phyloP scores from a whole-genome alignment of 2,888 invertebrate species.

The Tiphia femorata region DNA sequence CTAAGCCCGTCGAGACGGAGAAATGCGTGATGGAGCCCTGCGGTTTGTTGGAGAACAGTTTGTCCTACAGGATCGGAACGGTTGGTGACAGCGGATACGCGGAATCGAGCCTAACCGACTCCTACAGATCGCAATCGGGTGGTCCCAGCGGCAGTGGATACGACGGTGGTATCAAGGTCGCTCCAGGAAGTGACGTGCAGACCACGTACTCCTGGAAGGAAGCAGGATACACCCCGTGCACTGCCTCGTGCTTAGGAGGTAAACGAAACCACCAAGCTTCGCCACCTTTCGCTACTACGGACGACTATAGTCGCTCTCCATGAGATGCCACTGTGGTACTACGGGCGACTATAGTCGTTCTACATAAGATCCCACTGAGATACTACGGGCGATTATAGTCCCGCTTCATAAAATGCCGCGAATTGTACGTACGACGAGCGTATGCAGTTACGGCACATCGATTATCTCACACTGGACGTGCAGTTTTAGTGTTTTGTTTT shows the following conservation, averaged over 20 bases:
- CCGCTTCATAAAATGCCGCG: no score
- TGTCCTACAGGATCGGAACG: slow-evolving; percentile 64
- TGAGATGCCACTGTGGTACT: no score
- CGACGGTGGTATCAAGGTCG: slow-evolving; percentile 44
- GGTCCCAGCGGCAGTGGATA: slow-evolving; percentile 44
- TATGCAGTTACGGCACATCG: no score
- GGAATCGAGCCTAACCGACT: slow-evolving; percentile 64
- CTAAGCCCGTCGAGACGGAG: slow-evolving; percentile 86
- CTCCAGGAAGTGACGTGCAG: slow-evolving; percentile 78
- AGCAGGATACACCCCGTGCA: slow-evolving; percentile 92
- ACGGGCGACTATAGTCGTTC: no score
- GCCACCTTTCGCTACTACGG: no score
- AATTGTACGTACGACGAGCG: no score
- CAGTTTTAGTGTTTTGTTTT: no score
- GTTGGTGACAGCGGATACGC: slow-evolving; percentile 67
- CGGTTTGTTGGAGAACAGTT: slow-evolving; percentile 62
- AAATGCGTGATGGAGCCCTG: slow-evolving; percentile 86
- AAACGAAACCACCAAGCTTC: no score
- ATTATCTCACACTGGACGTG: no score
- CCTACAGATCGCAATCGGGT: slow-evolving; percentile 58
- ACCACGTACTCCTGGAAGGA: slow-evolving; percentile 91
- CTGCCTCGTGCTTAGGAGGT: slow-evolving; percentile 92
- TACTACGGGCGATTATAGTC: no score
- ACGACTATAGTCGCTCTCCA: no score
- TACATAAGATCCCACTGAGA: no score